Conservation (phyloP, 2,888 invertebrate species). For the Thymelicus acteon region DNA sequence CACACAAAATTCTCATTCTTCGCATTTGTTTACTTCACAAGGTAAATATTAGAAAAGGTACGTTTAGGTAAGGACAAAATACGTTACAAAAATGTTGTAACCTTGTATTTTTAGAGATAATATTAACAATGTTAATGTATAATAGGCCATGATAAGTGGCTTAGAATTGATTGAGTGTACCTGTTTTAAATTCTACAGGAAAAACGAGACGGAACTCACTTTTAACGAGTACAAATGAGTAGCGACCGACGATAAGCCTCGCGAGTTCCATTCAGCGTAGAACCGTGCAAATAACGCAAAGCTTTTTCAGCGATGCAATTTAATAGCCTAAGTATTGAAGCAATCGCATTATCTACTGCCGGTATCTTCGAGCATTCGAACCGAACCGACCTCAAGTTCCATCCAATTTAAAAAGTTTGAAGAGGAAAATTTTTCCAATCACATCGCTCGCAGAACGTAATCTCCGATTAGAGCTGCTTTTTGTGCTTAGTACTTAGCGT, state of each 20-base stretch:
- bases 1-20: too few species aligned
- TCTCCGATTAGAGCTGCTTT: constrained; percentile 68
- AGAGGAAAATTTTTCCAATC: constrained; percentile 80
- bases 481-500: constrained; percentile 50
- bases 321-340: constrained; percentile 69
- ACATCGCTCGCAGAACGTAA: constrained; percentile 67
- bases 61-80: too few species aligned
- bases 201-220: constrained; percentile 1
- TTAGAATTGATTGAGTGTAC: background rate
- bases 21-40: too few species aligned
- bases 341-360: constrained; percentile 74
- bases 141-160: background rate
- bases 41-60: too few species aligned
- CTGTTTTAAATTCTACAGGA: background rate
- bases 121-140: too few species aligned
- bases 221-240: constrained; percentile 5
- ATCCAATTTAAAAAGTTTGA: constrained; percentile 83
- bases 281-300: constrained; percentile 53
- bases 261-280: constrained; percentile 38
- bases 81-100: too few species aligned
- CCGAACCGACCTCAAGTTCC: constrained; percentile 70
- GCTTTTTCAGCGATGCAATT: constrained; percentile 77
- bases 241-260: background rate
- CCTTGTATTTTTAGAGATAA: too few species aligned
- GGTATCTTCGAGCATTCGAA: constrained; percentile 58